Evolutionary conservation across 2,797 vertebrate species (phyloP), one percentile per base, ranked within the genome.

Genomic region (Babyrousa celebensis): DNA sequence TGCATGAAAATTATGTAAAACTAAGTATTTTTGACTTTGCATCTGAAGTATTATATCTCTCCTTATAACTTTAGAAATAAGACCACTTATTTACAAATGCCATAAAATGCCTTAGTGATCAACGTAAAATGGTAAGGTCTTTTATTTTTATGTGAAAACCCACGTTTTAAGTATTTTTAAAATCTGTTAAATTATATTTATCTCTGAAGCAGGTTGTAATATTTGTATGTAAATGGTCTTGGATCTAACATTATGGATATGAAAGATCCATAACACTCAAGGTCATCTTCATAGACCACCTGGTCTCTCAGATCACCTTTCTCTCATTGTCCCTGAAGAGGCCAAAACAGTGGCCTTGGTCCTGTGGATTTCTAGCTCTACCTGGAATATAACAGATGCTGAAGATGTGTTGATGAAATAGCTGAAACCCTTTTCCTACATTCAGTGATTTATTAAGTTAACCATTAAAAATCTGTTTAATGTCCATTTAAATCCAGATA

Each of bases 101-200:
- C 43, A 23, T 25, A 58, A 93, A 79, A 63, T 36, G 2, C 21
- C 75, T 72, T 85, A 84, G 36, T 48, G 54, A 77, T 72, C 72
- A 95, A 72, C 93, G 58, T 48, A 36, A 95, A 84, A 68, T 71
- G 71, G 90, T 43, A 65, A 12, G n/a, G 48, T 48, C n/a, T 85
- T 93, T 60, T 60, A 20, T 79, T 56, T 93, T 52, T 91, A 52
- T 58, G 54, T 85, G 60, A 65, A 95, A 78, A 48, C 29, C n/a
- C 21, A 40, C 12, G 56, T 85, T 85, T 75, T 77, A 88, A 75
- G 36, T 36, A 72, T 77, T 70, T 7, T 48, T 2, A 0, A 54
- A 25, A 79, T 12, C 12, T 32, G n/a, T 48, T 72, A 56, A 40
- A 94, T 92, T 95, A 9, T 2, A 60, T 71, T 93, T 87, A 25